Evolutionary conservation across 2,113 vertebrate species (phyloP), one percentile per base, ranked within the genome.

Genomic region (Chlamydotis undulata): DNA sequence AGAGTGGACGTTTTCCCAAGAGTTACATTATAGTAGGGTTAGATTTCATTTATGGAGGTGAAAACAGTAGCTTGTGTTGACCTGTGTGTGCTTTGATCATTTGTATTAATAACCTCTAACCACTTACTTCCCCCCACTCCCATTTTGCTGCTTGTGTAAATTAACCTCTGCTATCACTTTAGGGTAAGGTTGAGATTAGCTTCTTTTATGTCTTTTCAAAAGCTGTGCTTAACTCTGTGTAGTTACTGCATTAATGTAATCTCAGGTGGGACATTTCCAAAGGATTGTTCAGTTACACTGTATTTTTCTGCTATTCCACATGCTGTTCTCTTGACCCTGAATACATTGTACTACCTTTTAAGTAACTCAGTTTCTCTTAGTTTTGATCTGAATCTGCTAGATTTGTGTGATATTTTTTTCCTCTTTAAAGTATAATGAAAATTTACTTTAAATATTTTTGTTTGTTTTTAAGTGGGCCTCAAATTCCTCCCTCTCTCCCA

Each of bases 91-190:
- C 89, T 96, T 94, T 90, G 87, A 94, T 96, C 78, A 31, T 90
- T 74, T 86, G 35, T 91, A 74, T 95, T 97, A 93, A 94, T 94
- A 96, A 96, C 91, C 87, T 93, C 87, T 95, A 97, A 89, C 91
- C 93, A 85, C 78, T 97, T 96, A 87, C 68, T 95, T 74, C 67
- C 67, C 74, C 87, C 70, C 17, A 68, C 82, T 88, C 59, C 70
- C 45, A 31, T 89, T 93, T 73, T 87, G 68, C 79, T 83, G 43
- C 75, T 88, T 94, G 81, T 97, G 68, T 93, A 94, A 95, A 96
- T 95, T 97, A 95, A 89, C 94, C 89, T 95, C 75, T 79, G 70
- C 84, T 95, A 80, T 96, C 95, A 77, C 82, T 87, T 95, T 52
- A 63, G 91, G 75, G 70, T 94, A 67, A 71, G 75, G 79, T 74